A percentile compares a stretch with the other conserved stretches of the same genome.
Conservation (phyloP, 2,113 vertebrate species). For the Andinoacara biseriatus region DNA sequence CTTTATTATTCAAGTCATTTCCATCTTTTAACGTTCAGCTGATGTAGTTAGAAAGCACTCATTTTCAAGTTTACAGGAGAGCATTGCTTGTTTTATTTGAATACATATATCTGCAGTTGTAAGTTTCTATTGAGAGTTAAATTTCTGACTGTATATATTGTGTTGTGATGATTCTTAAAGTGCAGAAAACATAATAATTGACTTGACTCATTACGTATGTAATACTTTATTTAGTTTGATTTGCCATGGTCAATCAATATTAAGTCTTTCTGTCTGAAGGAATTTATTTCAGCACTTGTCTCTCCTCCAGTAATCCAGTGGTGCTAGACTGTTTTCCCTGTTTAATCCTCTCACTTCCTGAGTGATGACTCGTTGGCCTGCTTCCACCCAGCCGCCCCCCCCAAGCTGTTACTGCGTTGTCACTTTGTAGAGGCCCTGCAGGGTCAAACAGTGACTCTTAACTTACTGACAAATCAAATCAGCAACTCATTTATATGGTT, state of each 20-base stretch:
- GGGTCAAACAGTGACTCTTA: constrained; percentile 6
- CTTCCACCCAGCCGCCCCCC: not conserved
- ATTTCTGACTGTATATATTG: no score
- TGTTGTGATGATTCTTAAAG: no score
- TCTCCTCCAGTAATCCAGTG: not conserved
- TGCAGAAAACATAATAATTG: not conserved
- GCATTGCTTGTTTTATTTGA: rapidly evolving
- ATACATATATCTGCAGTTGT: not conserved
- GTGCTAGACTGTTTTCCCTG: constrained; percentile 6
- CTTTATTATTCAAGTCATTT: not conserved
- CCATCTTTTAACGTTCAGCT: not conserved
- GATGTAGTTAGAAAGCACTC: not conserved
- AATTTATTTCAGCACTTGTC: not conserved
- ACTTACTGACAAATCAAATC: constrained; percentile 20
- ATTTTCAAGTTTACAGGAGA: not conserved
- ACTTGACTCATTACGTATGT: constrained; percentile 1
- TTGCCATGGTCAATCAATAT: not conserved
- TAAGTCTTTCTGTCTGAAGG: not conserved
- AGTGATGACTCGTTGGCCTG: constrained; percentile 13
- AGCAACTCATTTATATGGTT: not conserved
- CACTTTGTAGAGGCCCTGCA: constrained; percentile 4
- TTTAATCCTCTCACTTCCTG: constrained; percentile 25
- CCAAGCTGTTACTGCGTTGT: not conserved
- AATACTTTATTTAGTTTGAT: not conserved
- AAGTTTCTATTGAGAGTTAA: no score